Evolutionary conservation across 2,797 vertebrate genomes (phyloP).

Genomic region (Coregonus ussuriensis): DNA sequence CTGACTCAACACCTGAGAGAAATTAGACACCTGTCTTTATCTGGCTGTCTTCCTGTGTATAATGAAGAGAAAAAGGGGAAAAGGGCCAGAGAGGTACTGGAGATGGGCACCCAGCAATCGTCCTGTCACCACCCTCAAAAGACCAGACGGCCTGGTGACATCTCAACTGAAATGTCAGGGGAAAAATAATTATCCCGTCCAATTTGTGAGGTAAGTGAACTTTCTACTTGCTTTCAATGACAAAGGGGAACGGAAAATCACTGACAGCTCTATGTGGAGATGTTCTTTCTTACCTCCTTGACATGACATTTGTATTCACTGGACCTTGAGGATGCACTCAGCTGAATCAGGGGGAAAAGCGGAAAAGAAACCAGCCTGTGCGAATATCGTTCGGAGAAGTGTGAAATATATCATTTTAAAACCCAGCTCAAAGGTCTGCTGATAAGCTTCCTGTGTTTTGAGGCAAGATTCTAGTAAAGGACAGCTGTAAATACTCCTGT

Average conservation of each 20-base stretch:
- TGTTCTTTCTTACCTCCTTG: constrained; percentile 57
- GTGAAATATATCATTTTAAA: constrained; percentile 40
- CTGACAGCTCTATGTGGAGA: constrained; percentile 68
- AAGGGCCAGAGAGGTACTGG: constrained; percentile 26
- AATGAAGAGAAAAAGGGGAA: constrained; percentile 19
- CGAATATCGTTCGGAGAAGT: constrained; percentile 55
- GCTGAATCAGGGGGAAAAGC: constrained; percentile 50
- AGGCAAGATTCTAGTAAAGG: constrained; percentile 44
- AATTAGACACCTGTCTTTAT: constrained; percentile 59
- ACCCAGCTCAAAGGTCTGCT: constrained; percentile 23
- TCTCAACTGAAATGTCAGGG: constrained; percentile 74
- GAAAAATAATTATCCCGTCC: constrained; percentile 75
- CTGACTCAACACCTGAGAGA: not conserved
- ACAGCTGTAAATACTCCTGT: constrained; percentile 50
- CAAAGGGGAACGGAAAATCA: constrained; percentile 59
- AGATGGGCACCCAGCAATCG: constrained; percentile 67
- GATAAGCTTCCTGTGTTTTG: constrained; percentile 30
- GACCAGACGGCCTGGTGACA: constrained; percentile 68
- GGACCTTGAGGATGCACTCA: constrained; percentile 64
- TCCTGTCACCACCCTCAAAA: constrained; percentile 68
- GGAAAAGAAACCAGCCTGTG: constrained; percentile 57
- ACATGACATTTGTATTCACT: constrained; percentile 77
- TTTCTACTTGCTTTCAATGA: constrained; percentile 62
- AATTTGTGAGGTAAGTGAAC: constrained; percentile 78
- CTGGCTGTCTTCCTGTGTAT: constrained; percentile 62